Conservation (phyloP, 1,140 invertebrate species). For the Tetranychus urticae region DNA sequence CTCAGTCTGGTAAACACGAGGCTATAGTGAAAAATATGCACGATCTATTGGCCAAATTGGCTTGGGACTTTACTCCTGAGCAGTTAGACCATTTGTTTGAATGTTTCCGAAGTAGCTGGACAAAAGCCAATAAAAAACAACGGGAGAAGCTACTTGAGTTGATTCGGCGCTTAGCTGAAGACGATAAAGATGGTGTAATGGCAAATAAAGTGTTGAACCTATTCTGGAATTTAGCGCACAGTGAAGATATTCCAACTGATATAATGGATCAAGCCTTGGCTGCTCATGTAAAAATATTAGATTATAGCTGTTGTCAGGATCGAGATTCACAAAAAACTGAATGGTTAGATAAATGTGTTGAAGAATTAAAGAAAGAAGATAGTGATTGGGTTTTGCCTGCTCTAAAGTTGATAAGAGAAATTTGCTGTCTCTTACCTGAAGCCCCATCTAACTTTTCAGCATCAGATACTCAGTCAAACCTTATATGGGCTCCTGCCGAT, state of each 20-base stretch:
- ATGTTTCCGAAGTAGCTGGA: conserved; percentile 87
- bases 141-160: conserved; percentile 82
- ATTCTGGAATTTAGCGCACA: conserved; percentile 90
- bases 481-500: conserved; percentile 13
- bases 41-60: conserved; percentile 79
- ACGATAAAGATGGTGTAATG: conserved; percentile 97
- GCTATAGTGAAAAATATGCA: conserved; percentile 92
- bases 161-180: conserved; percentile 78
- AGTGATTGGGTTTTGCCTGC: conserved; percentile 67
- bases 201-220: conserved; percentile 83
- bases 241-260: conserved; percentile 82
- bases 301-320: conserved; percentile 87
- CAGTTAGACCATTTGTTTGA: conserved; percentile 92
- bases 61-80: conserved; percentile 92
- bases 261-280: conserved; percentile 88
- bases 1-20: conserved; percentile 81
- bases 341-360: conserved; percentile 85
- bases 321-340: conserved; percentile 82
- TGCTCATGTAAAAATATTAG: conserved; percentile 89
- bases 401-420: conserved; percentile 82
- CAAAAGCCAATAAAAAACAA: conserved; percentile 82
- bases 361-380: conserved; percentile 54
- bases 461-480: conserved; percentile 6
- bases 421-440: conserved; percentile 72
- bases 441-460: conserved; percentile 38